phyloP scores from a whole-genome alignment of 2,113 vertebrate species.

The Mesitornis unicolor region DNA sequence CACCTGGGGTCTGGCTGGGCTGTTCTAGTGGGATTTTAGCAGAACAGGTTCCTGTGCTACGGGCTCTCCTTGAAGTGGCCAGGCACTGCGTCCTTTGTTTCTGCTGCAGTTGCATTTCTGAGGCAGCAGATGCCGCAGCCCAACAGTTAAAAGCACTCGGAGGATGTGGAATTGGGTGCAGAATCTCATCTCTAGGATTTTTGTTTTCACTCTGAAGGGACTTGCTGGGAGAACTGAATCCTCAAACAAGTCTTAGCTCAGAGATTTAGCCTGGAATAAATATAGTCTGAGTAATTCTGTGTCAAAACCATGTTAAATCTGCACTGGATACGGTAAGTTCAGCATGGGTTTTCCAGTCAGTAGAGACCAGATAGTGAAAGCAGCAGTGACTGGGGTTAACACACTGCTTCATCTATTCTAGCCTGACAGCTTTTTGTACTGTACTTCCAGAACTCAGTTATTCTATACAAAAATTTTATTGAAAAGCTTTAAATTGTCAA shows the following conservation, averaged over 20 bases:
- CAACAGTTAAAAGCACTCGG: background rate
- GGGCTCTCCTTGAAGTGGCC: background rate
- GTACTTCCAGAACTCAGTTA: background rate
- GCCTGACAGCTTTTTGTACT: background rate
- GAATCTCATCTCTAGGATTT: background rate
- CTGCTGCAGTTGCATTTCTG: slow-evolving; percentile 6
- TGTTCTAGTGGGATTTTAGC: background rate
- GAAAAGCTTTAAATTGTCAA: background rate
- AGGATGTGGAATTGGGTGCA: background rate
- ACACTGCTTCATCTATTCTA: background rate
- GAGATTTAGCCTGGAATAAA: background rate
- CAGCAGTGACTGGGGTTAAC: background rate
- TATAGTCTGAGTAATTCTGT: background rate
- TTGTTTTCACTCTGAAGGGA: background rate
- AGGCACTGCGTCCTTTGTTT: accelerated
- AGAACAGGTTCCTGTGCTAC: background rate
- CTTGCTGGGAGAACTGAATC: background rate
- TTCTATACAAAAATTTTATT: background rate
- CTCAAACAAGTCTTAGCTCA: background rate
- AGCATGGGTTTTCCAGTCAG: background rate
- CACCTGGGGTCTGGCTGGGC: background rate
- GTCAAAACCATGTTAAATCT: background rate
- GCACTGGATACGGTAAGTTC: background rate
- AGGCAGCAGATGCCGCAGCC: slow-evolving; percentile 55
- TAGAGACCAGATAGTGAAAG: background rate